phyloP scores from a whole-genome alignment of 2,113 vertebrate genomes.

The Cololabis saira region DNA sequence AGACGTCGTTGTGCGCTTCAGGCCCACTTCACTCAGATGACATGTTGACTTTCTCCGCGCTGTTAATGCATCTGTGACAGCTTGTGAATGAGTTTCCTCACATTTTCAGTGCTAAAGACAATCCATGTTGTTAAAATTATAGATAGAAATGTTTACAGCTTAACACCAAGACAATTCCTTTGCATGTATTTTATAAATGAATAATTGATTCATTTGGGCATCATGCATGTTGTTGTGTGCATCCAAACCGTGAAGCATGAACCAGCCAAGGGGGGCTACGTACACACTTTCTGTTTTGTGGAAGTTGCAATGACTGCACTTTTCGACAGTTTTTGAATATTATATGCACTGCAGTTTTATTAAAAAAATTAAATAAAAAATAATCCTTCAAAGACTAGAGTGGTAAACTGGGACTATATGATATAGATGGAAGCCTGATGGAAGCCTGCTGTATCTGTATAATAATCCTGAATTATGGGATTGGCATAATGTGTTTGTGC shows the following conservation, averaged over 20 bases:
- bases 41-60: slow-evolving; percentile 52
- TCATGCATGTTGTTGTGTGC: slow-evolving; percentile 31
- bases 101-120: not conserved
- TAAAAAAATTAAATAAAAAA: slow-evolving; percentile 6
- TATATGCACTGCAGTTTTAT: not conserved
- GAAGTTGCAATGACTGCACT: slow-evolving; percentile 9
- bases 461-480: too few relatives aligned
- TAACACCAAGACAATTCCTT: not conserved
- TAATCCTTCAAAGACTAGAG: not conserved
- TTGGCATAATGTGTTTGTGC: too few relatives aligned
- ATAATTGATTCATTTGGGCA: slow-evolving; percentile 17
- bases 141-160: not conserved
- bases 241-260: slow-evolving; percentile 56
- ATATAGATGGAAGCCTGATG: not conserved
- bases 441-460: not conserved
- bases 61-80: not conserved
- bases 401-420: not conserved
- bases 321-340: slow-evolving; percentile 11
- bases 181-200: slow-evolving; percentile 17
- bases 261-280: slow-evolving; percentile 41
- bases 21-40: slow-evolving; percentile 30
- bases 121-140: not conserved
- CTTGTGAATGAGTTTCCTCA: not conserved
- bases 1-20: slow-evolving; percentile 12
- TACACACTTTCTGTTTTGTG: slow-evolving; percentile 43